A percentile compares a stretch with the other conserved stretches of the same genome.
phyloP scores from a whole-genome alignment of 2,888 invertebrate species.

The Alcis repandata region DNA sequence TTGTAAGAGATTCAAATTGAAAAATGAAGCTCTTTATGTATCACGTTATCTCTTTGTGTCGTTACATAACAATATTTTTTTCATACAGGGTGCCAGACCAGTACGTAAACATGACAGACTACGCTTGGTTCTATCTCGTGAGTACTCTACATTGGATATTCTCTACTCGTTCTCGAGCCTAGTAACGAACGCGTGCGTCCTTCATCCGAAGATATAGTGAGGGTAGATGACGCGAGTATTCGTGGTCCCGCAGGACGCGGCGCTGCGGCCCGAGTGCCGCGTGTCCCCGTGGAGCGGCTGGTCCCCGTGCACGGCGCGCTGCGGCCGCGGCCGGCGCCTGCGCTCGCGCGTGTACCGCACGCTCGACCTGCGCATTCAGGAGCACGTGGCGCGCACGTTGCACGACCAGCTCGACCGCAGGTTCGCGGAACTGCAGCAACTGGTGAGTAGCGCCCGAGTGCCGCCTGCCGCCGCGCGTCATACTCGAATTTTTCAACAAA shows the following conservation, averaged over 20 bases:
- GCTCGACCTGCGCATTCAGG: conserved; percentile 61
- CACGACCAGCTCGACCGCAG: conserved; percentile 65
- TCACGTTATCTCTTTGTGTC: too few relatives aligned
- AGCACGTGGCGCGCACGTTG: conserved; percentile 60
- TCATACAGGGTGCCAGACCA: conserved; percentile 67
- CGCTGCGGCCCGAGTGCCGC: conserved; percentile 81
- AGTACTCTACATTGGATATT: conserved; percentile 45
- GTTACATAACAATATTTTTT: too few relatives aligned
- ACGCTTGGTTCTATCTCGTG: conserved; percentile 79
- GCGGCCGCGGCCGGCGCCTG: conserved; percentile 89
- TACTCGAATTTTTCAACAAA: too few relatives aligned
- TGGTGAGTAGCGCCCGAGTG: conserved; percentile 1
- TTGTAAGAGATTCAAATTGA: too few relatives aligned
- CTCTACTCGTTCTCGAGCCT: not conserved
- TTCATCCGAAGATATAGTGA: not conserved
- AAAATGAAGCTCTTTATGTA: too few relatives aligned
- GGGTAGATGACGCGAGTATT: not conserved
- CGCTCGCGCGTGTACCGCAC: conserved; percentile 83
- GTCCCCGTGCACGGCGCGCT: conserved; percentile 93
- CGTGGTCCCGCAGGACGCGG: conserved; percentile 59
- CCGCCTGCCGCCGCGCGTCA: not conserved
- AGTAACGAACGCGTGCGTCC: too few relatives aligned
- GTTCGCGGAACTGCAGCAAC: conserved; percentile 66
- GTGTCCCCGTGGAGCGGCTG: conserved; percentile 92
- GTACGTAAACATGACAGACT: conserved; percentile 68